These are phyloP conservation scores for Leucophenga montana DNA, from an alignment of 2,888 invertebrate genomes.

Conservation along the genomic window DNA sequence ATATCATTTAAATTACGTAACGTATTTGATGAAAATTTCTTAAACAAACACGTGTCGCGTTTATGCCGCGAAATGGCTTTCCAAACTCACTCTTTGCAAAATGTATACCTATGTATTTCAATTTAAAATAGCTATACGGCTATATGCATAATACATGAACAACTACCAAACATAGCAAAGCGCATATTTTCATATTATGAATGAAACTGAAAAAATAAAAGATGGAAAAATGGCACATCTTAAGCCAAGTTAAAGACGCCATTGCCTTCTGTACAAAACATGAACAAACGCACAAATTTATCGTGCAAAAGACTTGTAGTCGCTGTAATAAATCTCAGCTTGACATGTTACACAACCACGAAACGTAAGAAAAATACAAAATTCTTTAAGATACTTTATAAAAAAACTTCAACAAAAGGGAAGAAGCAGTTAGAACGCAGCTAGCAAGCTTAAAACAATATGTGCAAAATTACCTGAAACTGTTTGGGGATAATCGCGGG, in stretches of 20 bases:
- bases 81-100: too few species aligned
- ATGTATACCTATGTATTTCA: too few species aligned
- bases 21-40: too few species aligned
- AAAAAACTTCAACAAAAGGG: neutral
- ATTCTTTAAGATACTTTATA: neutral
- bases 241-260: too few species aligned
- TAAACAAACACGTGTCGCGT: too few species aligned
- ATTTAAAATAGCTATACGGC: neutral
- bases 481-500: neutral
- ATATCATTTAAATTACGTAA: too few species aligned
- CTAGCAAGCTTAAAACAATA: neutral
- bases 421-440: slow-evolving; percentile 5
- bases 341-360: slow-evolving; percentile 42
- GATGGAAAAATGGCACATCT: neutral
- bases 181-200: neutral
- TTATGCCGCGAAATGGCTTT: too few species aligned
- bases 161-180: neutral
- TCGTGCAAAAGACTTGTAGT: neutral
- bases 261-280: too few species aligned
- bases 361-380: neutral
- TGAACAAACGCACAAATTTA: slow-evolving; percentile 27
- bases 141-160: neutral
- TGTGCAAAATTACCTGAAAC: neutral
- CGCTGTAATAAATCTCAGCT: slow-evolving; percentile 55
- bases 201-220: neutral